These are phyloP conservation scores for Eubucco bourcierii DNA, from an alignment of 2,113 vertebrate genomes.

Conservation along the genomic window DNA sequence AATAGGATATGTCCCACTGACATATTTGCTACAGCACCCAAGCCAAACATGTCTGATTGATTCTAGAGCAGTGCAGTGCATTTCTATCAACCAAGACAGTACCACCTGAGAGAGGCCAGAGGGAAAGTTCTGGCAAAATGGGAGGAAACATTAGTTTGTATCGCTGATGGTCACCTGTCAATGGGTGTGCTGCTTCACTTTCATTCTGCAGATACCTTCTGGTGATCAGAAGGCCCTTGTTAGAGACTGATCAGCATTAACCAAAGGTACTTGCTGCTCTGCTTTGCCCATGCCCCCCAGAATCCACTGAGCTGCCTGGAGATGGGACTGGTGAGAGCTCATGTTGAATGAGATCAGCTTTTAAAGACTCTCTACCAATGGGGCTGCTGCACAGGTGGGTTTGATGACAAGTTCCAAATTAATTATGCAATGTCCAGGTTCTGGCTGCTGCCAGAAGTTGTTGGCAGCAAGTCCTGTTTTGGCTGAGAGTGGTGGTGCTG, in stretches of 20 bases:
- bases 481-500: background rate
- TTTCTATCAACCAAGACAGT: background rate
- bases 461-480: background rate
- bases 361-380: background rate
- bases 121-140: background rate
- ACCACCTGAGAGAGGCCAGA: background rate
- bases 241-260: background rate
- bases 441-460: background rate
- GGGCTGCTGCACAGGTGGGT: background rate
- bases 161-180: background rate
- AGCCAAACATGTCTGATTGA: background rate
- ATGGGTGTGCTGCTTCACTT: background rate
- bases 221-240: background rate
- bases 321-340: background rate
- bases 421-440: background rate
- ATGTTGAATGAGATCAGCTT: background rate
- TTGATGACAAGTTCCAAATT: conserved; percentile 5
- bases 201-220: background rate
- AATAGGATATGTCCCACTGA: background rate
- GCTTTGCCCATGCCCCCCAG: background rate
- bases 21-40: background rate
- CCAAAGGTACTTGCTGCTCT: background rate
- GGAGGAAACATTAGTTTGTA: background rate
- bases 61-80: background rate
- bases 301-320: background rate